These are phyloP conservation scores for Epinotia ramella DNA, from an alignment of 2,888 invertebrate species.

Conservation along the genomic window DNA sequence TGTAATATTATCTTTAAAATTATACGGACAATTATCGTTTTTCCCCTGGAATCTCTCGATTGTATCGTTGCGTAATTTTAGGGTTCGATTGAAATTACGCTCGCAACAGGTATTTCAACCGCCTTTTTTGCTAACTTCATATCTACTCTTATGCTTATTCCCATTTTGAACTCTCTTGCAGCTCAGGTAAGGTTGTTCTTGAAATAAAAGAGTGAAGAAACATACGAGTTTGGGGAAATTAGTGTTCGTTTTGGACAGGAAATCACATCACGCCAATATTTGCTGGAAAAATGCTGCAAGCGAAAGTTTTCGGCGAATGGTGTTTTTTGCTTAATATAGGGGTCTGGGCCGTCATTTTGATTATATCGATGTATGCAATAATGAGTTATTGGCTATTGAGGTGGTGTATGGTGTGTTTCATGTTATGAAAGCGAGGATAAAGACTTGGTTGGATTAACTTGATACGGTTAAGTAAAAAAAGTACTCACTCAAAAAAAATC, in stretches of 20 bases:
- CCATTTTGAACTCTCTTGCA: background rate
- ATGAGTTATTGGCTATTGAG: conserved; percentile 28
- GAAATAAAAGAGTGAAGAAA: background rate
- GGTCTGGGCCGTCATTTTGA: conserved; percentile 26
- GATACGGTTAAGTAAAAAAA: background rate
- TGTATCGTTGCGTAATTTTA: conserved; percentile 25
- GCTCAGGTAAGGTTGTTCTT: background rate
- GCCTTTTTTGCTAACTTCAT: background rate
- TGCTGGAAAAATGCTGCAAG: conserved; percentile 33
- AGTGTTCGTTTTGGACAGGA: conserved; percentile 8
- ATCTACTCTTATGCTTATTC: background rate
- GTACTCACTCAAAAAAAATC: background rate
- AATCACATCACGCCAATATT: conserved; percentile 35
- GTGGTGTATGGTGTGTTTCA: conserved; percentile 17
- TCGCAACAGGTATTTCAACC: conserved; percentile 9
- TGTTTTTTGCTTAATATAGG: conserved; percentile 26
- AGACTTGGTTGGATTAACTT: conserved; percentile 20
- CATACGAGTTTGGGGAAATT: background rate
- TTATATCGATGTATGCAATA: conserved; percentile 18
- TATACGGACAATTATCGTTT: background rate
- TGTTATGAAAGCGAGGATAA: conserved; percentile 10
- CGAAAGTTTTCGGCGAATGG: conserved; percentile 41
- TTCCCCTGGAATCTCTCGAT: background rate
- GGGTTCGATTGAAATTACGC: conserved; percentile 20
- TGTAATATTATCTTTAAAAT: background rate